These are phyloP conservation scores for Gorsachius magnificus DNA, from an alignment of 2,797 vertebrate genomes.

Conservation along the genomic window DNA sequence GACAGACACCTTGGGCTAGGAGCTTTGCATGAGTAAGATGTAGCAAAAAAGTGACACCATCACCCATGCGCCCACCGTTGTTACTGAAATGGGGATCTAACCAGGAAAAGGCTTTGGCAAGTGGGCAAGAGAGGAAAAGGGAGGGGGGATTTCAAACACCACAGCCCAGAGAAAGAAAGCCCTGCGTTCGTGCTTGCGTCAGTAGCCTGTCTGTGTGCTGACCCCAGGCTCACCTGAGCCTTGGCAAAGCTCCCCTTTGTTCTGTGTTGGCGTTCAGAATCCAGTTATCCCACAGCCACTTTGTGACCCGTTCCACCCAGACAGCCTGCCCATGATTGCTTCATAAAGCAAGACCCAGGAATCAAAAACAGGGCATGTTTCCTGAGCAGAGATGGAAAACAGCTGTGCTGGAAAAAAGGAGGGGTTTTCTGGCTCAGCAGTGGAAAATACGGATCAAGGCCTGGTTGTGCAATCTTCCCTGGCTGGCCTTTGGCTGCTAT, in stretches of 20 bases:
- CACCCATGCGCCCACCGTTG: background rate
- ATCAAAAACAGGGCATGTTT: conserved; percentile 66
- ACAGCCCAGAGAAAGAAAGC: background rate
- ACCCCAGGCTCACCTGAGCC: conserved; percentile 62
- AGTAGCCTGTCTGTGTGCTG: conserved; percentile 47
- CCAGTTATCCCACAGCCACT: conserved; percentile 50
- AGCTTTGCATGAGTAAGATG: background rate
- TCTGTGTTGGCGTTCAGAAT: conserved; percentile 42
- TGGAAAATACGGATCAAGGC: conserved; percentile 70
- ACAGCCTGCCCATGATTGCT: conserved; percentile 61
- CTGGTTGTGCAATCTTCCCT: conserved; percentile 62
- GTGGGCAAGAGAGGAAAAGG: conserved; percentile 19
- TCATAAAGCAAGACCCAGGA: conserved; percentile 63
- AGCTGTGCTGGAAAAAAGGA: conserved; percentile 67
- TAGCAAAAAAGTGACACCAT: background rate
- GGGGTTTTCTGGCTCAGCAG: conserved; percentile 53
- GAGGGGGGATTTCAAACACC: conserved; percentile 16
- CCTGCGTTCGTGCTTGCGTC: background rate
- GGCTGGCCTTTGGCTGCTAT: conserved; percentile 46
- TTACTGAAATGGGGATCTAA: background rate
- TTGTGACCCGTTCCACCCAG: conserved; percentile 53
- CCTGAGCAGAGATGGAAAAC: conserved; percentile 73
- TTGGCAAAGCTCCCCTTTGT: conserved; percentile 53
- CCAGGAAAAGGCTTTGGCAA: conserved; percentile 20
- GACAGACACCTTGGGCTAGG: background rate